phyloP scores from a whole-genome alignment of 2,113 vertebrate species.

The Colaptes auratus region DNA sequence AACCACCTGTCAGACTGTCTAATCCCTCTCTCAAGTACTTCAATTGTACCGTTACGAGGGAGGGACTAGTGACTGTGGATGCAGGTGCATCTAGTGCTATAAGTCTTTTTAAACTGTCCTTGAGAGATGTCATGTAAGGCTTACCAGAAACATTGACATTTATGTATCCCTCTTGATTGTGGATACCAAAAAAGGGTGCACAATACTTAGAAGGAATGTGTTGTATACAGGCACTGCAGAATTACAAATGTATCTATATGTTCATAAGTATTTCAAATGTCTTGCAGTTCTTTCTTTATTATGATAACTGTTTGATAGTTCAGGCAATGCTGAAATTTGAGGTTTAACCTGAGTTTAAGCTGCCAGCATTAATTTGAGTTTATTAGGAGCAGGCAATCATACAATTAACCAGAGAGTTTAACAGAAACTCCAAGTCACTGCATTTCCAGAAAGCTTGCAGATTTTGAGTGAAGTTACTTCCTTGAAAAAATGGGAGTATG shows the following conservation, averaged over 20 bases:
- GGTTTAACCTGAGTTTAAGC: not conserved
- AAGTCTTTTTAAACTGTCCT: not conserved
- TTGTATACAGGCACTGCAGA: not conserved
- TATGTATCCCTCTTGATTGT: not conserved
- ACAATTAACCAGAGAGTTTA: not conserved
- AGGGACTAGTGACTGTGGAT: not conserved
- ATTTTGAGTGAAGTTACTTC: not conserved
- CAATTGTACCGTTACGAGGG: not conserved
- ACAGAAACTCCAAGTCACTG: not conserved
- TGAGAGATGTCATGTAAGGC: not conserved
- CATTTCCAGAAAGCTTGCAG: not conserved
- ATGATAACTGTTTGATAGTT: not conserved
- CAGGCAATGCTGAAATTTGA: not conserved
- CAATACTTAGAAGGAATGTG: rapidly evolving
- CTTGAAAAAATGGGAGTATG: not conserved
- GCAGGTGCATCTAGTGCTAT: not conserved
- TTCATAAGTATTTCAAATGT: not conserved
- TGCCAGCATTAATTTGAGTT: not conserved
- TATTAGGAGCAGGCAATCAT: not conserved
- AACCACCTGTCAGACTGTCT: not conserved
- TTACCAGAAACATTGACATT: not conserved
- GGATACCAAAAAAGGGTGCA: not conserved
- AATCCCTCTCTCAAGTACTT: not conserved
- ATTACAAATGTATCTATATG: not conserved
- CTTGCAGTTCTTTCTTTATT: not conserved